phyloP scores from a whole-genome alignment of 1,140 invertebrate species.

The Linepithema humile region DNA sequence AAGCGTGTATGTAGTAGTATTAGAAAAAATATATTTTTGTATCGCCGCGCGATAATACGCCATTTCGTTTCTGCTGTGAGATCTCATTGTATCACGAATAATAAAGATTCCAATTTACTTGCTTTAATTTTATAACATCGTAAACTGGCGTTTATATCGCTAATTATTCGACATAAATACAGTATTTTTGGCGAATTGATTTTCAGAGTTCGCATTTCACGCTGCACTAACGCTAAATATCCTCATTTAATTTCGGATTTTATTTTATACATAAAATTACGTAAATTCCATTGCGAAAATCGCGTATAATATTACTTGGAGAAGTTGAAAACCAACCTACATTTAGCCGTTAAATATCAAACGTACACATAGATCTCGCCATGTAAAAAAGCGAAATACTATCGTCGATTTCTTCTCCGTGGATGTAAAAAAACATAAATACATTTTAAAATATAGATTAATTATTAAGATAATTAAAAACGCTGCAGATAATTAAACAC shows the following conservation, averaged over 20 bases:
- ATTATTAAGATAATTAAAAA: background rate
- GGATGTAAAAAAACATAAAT: background rate
- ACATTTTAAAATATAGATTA: background rate
- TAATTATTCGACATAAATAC: background rate
- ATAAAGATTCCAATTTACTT: conserved; percentile 60
- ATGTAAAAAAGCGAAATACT: too few species aligned
- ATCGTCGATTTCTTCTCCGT: too few species aligned
- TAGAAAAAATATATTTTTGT: conserved; percentile 63
- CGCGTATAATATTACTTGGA: background rate
- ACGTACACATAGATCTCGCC: background rate
- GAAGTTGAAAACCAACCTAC: background rate
- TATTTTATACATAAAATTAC: background rate
- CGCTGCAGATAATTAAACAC: background rate
- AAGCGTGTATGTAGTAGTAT: conserved; percentile 10
- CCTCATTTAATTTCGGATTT: background rate
- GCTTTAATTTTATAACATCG: background rate
- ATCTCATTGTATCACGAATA: conserved; percentile 58
- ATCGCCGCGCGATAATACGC: conserved; percentile 22
- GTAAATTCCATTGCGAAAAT: background rate
- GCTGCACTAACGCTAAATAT: background rate
- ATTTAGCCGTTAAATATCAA: background rate
- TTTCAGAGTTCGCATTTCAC: background rate
- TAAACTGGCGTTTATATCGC: background rate
- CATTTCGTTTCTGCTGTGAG: conserved; percentile 53
- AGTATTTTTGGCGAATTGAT: conserved; percentile 5